Evolutionary conservation across 2,113 vertebrate species (phyloP).

Genomic region (Oceanites oceanicus): DNA sequence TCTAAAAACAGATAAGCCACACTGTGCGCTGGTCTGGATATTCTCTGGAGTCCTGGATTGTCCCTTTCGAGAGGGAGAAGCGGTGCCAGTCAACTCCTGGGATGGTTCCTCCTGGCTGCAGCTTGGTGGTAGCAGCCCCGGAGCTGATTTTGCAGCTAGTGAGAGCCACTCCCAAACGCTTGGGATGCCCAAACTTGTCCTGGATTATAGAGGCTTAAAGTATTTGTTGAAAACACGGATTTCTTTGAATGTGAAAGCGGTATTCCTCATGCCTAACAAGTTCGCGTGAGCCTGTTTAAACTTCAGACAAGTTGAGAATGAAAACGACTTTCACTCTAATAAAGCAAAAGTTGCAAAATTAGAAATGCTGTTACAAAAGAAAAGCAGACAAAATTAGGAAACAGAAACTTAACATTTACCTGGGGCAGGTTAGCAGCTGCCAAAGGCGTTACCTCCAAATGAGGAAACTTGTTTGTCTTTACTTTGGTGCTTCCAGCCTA

Average conservation of each 20-base stretch:
- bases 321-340: background rate
- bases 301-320: background rate
- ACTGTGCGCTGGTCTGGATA: rapidly evolving
- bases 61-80: background rate
- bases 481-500: background rate
- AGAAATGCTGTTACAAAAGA: background rate
- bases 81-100: background rate
- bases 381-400: background rate
- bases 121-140: background rate
- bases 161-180: background rate
- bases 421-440: background rate
- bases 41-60: background rate
- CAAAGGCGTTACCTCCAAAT: background rate
- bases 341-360: background rate
- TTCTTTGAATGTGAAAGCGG: background rate
- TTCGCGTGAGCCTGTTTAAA: background rate
- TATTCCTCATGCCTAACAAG: background rate
- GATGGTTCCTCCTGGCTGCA: background rate
- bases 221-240: background rate
- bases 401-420: background rate
- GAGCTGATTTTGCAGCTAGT: background rate
- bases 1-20: rapidly evolving
- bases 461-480: background rate
- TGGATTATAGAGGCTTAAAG: background rate
- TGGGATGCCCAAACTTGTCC: constrained; percentile 38